These are phyloP conservation scores for Pogonomyrmex californicus DNA, from an alignment of 1,140 invertebrate species.

Conservation along the genomic window DNA sequence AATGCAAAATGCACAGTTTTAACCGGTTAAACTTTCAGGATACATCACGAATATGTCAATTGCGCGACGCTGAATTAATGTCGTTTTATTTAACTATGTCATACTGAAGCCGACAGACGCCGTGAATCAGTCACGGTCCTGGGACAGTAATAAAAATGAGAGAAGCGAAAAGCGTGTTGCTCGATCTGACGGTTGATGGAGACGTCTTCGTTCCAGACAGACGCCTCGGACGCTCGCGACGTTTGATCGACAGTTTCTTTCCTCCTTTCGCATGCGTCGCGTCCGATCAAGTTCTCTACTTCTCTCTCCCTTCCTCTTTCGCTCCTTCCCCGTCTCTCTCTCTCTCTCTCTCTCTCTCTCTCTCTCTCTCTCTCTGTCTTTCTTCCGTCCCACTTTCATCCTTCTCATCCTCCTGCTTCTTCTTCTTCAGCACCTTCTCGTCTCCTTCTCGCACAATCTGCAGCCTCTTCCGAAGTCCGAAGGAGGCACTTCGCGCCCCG, in stretches of 20 bases:
- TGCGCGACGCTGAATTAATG: slow-evolving; percentile 43
- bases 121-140: slow-evolving; percentile 70
- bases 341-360: neutral
- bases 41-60: slow-evolving; percentile 30
- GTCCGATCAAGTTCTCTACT: slow-evolving; percentile 58
- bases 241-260: slow-evolving; percentile 83
- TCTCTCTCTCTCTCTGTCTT: slow-evolving; percentile 1
- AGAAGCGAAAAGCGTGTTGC: slow-evolving; percentile 70
- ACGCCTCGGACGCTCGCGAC: slow-evolving; percentile 80
- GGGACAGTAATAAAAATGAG: slow-evolving; percentile 78
- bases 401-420: neutral
- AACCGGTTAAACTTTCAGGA: slow-evolving; percentile 14
- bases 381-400: slow-evolving; percentile 60
- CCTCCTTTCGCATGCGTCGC: slow-evolving; percentile 72
- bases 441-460: slow-evolving; percentile 49
- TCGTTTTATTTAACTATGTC: slow-evolving; percentile 44
- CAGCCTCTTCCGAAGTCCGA: slow-evolving; percentile 64
- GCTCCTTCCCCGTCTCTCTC: slow-evolving; percentile 39
- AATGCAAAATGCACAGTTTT: slow-evolving; percentile 18
- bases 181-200: slow-evolving; percentile 82
- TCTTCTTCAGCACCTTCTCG: neutral
- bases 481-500: slow-evolving; percentile 75
- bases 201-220: slow-evolving; percentile 83
- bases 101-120: slow-evolving; percentile 14
- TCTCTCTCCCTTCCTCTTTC: slow-evolving; percentile 27